Percentiles rank a stretch among this genome's conserved stretches.
phyloP scores from a whole-genome alignment of 2,797 vertebrate genomes.

The Nasua narica region DNA sequence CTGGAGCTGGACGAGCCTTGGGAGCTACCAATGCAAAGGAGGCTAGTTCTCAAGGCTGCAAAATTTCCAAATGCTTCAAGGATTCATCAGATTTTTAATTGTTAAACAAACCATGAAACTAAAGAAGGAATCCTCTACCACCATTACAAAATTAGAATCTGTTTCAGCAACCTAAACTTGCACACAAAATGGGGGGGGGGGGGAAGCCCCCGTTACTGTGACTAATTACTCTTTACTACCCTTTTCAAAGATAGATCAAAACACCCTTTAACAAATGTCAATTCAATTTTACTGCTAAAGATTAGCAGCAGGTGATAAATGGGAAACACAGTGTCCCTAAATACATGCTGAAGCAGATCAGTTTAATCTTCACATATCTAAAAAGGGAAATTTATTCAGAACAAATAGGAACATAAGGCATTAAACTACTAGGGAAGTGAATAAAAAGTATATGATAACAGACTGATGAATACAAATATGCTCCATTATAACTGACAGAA shows the following conservation, averaged over 20 bases:
- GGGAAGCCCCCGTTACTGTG: slow-evolving; percentile 25
- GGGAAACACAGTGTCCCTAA: slow-evolving; percentile 59
- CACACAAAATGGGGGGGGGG: slow-evolving; percentile 17
- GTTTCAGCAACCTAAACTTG: slow-evolving; percentile 61
- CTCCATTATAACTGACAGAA: neutral
- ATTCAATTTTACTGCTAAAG: slow-evolving; percentile 67
- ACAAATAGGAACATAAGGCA: slow-evolving; percentile 59
- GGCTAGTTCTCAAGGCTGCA: neutral
- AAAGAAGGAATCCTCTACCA: slow-evolving; percentile 35
- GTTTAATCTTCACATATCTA: slow-evolving; percentile 5
- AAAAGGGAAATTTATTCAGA: slow-evolving; percentile 59
- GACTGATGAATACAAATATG: slow-evolving; percentile 1
- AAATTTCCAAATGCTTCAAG: neutral
- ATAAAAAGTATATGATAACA: slow-evolving; percentile 20
- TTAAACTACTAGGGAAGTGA: slow-evolving; percentile 48
- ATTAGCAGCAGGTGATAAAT: slow-evolving; percentile 69
- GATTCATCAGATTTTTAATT: neutral
- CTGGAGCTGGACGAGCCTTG: neutral
- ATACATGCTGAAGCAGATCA: slow-evolving; percentile 40
- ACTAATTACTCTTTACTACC: slow-evolving; percentile 70
- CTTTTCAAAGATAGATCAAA: slow-evolving; percentile 74
- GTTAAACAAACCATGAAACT: slow-evolving; percentile 19
- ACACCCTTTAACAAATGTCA: slow-evolving; percentile 71
- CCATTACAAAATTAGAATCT: slow-evolving; percentile 48
- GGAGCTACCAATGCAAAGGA: neutral